phyloP scores from a whole-genome alignment of 2,888 invertebrate genomes.

The Agrotis puta region DNA sequence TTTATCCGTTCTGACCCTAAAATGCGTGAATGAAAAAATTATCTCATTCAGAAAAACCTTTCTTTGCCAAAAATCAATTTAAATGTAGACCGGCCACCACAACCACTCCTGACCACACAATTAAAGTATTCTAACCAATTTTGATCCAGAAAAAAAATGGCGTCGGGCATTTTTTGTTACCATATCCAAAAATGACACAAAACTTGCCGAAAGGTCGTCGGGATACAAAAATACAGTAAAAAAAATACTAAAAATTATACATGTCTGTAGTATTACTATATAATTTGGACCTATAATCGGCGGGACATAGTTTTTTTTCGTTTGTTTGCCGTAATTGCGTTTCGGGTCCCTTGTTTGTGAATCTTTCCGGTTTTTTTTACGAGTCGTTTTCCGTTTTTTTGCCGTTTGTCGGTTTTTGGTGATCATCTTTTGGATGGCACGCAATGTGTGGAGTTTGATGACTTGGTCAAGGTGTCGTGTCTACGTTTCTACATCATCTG shows the following conservation, averaged over 20 bases:
- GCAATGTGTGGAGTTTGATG: slow-evolving; percentile 50
- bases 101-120: slow-evolving; percentile 38
- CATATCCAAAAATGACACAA: slow-evolving; percentile 79
- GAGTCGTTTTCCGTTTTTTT: slow-evolving; percentile 65
- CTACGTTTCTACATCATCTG: no score
- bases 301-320: slow-evolving; percentile 71
- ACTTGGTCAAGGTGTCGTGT: slow-evolving; percentile 22
- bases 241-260: slow-evolving; percentile 71
- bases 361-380: slow-evolving; percentile 76
- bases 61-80: slow-evolving; percentile 28
- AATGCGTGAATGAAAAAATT: slow-evolving; percentile 28
- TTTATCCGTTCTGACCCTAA: no score
- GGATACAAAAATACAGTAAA: slow-evolving; percentile 54
- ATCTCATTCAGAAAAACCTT: background rate
- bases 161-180: slow-evolving; percentile 64
- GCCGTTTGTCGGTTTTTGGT: slow-evolving; percentile 50
- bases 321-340: slow-evolving; percentile 76
- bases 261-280: slow-evolving; percentile 66
- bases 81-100: slow-evolving; percentile 18
- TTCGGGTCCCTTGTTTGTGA: slow-evolving; percentile 69
- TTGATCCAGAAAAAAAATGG: slow-evolving; percentile 64
- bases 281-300: slow-evolving; percentile 86
- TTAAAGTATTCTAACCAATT: slow-evolving; percentile 50
- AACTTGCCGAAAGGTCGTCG: slow-evolving; percentile 67
- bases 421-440: slow-evolving; percentile 51